A percentile compares a stretch with the other conserved stretches of the same genome.
phyloP scores from a whole-genome alignment of 2,888 invertebrate genomes.

The Lasius platythorax region DNA sequence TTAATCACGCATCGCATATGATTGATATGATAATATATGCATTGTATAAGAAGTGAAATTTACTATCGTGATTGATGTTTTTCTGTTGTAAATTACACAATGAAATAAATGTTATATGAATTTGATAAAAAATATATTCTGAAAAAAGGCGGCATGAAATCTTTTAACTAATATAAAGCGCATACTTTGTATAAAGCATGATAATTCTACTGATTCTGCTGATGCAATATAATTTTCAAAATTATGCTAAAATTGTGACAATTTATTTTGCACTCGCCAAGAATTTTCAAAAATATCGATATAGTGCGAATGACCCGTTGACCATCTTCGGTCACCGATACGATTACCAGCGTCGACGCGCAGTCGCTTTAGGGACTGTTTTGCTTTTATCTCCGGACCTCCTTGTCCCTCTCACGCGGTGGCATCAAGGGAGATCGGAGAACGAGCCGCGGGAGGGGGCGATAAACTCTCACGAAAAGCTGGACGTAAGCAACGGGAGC shows the following conservation, averaged over 20 bases:
- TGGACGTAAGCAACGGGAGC: conserved; percentile 74
- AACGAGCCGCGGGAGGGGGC: conserved; percentile 25
- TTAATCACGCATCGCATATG: neutral
- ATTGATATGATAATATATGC: neutral
- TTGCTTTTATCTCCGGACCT: conserved; percentile 68
- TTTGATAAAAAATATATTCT: neutral
- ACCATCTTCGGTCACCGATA: conserved; percentile 73
- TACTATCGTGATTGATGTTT: neutral
- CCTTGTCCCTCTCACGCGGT: conserved; percentile 49
- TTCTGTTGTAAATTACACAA: neutral
- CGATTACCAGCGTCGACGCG: conserved; percentile 63
- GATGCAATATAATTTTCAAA: neutral
- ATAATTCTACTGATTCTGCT: neutral
- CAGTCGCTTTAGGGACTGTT: conserved; percentile 66
- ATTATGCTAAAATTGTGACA: neutral
- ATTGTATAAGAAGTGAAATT: neutral
- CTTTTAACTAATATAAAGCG: neutral
- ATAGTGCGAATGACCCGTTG: conserved; percentile 66
- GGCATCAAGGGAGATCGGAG: conserved; percentile 17
- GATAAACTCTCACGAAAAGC: conserved; percentile 77
- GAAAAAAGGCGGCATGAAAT: neutral
- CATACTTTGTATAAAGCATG: neutral
- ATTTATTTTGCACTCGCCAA: neutral
- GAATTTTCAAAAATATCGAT: conserved; percentile 51
- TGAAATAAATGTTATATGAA: conserved; percentile 1